A percentile compares a stretch with the other conserved stretches of the same genome.
Evolutionary conservation across 2,888 invertebrate genomes (phyloP).

Genomic region (Papilio elwesi): DNA sequence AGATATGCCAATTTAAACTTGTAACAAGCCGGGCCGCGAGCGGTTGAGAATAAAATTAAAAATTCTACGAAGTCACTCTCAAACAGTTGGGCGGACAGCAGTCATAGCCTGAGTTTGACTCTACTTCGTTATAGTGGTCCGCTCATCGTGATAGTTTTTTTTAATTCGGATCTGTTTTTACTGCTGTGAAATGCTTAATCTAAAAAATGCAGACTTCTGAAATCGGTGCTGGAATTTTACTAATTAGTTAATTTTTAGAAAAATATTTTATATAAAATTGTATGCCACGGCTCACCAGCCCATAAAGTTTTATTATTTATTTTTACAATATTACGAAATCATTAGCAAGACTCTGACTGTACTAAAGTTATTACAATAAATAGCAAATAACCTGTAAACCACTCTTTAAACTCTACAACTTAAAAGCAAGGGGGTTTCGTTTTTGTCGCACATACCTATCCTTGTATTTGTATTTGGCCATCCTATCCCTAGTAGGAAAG

Average conservation of each 20-base stretch:
- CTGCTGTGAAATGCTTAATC: not conserved
- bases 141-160: constrained; percentile 27
- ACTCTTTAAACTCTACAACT: no score
- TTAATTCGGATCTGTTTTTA: not conserved
- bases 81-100: constrained; percentile 62
- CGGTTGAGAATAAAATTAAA: constrained; percentile 81
- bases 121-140: constrained; percentile 35
- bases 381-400: no score
- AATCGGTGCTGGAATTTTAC: not conserved
- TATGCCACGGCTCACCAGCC: not conserved
- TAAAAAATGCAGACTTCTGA: not conserved
- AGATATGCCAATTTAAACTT: constrained; percentile 84
- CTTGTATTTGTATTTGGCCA: no score
- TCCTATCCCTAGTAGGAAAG: no score
- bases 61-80: constrained; percentile 71
- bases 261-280: not conserved
- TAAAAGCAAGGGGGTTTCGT: no score
- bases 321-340: no score
- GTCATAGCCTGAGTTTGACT: constrained; percentile 37
- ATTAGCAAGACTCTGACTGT: no score
- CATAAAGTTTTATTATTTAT: no score
- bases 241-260: not conserved
- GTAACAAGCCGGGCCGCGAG: constrained; percentile 82
- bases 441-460: no score
- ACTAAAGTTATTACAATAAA: no score